Conservation (phyloP, 2,888 invertebrate genomes). For the Thecocarcelia acutangulata region DNA sequence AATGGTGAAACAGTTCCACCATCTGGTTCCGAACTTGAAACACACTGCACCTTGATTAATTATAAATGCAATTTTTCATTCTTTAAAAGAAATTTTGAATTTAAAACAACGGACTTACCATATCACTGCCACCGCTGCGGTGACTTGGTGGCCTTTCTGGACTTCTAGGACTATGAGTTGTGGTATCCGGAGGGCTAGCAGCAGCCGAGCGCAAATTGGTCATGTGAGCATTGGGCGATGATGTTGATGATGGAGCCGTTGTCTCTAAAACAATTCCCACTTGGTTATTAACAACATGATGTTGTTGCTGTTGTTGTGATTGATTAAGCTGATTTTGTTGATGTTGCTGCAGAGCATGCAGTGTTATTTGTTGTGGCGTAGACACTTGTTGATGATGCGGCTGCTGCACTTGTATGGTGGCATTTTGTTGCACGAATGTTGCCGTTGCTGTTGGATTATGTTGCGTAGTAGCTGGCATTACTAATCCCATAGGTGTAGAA, state of each 20-base stretch:
- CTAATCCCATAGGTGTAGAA: constrained; percentile 80
- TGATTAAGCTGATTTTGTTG: constrained; percentile 66
- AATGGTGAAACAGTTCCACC: constrained; percentile 83
- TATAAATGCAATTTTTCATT: not conserved
- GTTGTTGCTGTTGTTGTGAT: constrained; percentile 33
- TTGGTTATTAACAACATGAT: constrained; percentile 71
- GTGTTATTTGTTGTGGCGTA: constrained; percentile 70
- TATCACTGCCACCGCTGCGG: constrained; percentile 81
- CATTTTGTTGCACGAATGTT: constrained; percentile 92
- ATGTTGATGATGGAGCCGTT: constrained; percentile 65
- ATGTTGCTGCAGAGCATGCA: constrained; percentile 63
- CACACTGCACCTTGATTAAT: constrained; percentile 89
- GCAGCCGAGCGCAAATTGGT: constrained; percentile 77
- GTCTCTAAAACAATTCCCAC: constrained; percentile 75
- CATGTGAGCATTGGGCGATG: constrained; percentile 53
- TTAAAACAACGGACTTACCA: constrained; percentile 74
- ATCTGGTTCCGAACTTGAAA: constrained; percentile 92
- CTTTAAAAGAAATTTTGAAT: not conserved
- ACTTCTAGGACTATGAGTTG: constrained; percentile 90
- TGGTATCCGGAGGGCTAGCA: constrained; percentile 91
- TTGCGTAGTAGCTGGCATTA: constrained; percentile 80
- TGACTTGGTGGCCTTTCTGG: constrained; percentile 82
- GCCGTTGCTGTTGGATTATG: constrained; percentile 82
- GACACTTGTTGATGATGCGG: constrained; percentile 80
- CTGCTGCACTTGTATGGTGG: constrained; percentile 87